Base-by-base conservation (phyloP, 2,113 vertebrate species). In the Mirza zaza region DNA sequence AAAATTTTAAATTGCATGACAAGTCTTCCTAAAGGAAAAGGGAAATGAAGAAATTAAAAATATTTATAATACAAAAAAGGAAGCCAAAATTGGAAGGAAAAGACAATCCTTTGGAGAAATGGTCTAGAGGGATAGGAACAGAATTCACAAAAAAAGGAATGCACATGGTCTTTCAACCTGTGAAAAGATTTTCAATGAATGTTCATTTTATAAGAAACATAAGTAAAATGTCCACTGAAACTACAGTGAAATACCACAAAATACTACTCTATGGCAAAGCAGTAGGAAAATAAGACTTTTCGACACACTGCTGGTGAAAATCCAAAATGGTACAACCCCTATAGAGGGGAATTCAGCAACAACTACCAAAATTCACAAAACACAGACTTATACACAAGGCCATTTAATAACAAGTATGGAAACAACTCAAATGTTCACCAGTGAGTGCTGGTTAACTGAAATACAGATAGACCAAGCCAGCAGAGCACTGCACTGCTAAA, bases 51-150 rank as follows among this genome's bases (percentile, higher is more conserved):
- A n/a, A 76, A 65, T 27, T n/a, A 36, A 59, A 21, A 39, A 82
- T 8, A 85, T 36, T 39, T 93, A 12, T 17, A 77, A 77, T 50
- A 67, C 17, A 70, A 50, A 88, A 79, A 88, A 9, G 10, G 48
- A 83, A 29, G 45, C n/a, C 59, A 77, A 88, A 92, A 88, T 39
- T 39, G n/a, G 59, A 84, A 81, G 55, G n/a, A 94, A 90, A 95
- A 87, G 17, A 36, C 36, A 20, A 93, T 7, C 45, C 48, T 57
- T 57, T 55, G 36, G 21, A 67, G 48, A 45, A 82, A 82, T 42
- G 48, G 27, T 84, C n/a, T n/a, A 77, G 48, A 70, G 3, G 10
- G 23, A 61, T 21, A 77, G 18, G n/a, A 88, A 89, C 52, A 87
- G 21, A n/a, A 89, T n/a, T 95, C 57, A 77, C 11, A 77, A 27